phyloP scores from a whole-genome alignment of 2,113 vertebrate genomes.

The Leptobrachium leishanense region DNA sequence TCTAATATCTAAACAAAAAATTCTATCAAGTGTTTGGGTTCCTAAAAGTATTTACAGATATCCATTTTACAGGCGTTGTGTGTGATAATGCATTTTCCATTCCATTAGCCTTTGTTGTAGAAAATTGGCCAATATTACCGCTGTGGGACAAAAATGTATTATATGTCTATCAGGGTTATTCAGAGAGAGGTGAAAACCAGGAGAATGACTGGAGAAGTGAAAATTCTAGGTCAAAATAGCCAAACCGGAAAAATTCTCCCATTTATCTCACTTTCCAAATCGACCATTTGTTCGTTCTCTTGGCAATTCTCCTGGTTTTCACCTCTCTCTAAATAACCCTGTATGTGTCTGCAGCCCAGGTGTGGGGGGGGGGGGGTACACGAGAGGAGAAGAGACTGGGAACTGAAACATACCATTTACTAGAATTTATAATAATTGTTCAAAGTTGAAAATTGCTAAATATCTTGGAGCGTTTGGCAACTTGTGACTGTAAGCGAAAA shows the following conservation, averaged over 20 bases:
- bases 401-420: neutral
- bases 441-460: neutral
- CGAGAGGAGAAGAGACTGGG: neutral
- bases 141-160: constrained; percentile 7
- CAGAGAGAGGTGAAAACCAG: too few species aligned
- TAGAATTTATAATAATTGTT: constrained; percentile 4
- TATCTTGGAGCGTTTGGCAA: neutral
- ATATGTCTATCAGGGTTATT: neutral
- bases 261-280: too few species aligned
- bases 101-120: constrained; percentile 29
- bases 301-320: too few species aligned
- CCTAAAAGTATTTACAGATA: neutral
- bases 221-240: too few species aligned
- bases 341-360: neutral
- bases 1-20: constrained; percentile 2
- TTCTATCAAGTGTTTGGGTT: neutral
- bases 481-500: neutral
- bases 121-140: neutral
- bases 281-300: too few species aligned
- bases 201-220: too few species aligned
- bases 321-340: too few species aligned
- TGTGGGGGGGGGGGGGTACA: too few species aligned
- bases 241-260: too few species aligned
- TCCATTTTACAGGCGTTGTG: neutral
- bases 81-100: constrained; percentile 34